Conservation (phyloP, 2,113 vertebrate genomes). For the Ancistrus triradiatus region DNA sequence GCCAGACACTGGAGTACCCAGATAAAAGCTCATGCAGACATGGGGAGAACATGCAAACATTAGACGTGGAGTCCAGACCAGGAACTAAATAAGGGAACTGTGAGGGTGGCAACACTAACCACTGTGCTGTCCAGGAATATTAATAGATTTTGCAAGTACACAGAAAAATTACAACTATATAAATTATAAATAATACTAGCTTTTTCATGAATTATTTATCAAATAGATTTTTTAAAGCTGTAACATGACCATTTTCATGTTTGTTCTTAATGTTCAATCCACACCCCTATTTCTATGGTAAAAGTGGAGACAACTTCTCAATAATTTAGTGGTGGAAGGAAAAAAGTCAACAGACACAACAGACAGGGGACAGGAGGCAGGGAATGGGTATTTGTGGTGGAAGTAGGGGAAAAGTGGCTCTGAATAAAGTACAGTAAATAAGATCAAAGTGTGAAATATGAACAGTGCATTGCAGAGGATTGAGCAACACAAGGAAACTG, state of each 20-base stretch:
- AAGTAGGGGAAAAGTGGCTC: neutral
- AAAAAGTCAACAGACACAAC: slow-evolving; percentile 53
- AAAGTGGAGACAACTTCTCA: slow-evolving; percentile 57
- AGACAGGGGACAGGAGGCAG: slow-evolving; percentile 18
- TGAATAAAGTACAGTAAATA: neutral
- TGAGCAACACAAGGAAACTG: neutral
- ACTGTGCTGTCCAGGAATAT: too few relatives aligned
- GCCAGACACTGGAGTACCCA: too few relatives aligned
- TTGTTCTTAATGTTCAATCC: neutral
- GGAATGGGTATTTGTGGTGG: slow-evolving; percentile 41
- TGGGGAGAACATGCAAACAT: too few relatives aligned
- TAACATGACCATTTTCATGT: neutral
- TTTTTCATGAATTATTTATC: too few relatives aligned
- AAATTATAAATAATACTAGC: too few relatives aligned
- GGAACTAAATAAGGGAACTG: too few relatives aligned
- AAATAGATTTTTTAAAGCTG: too few relatives aligned
- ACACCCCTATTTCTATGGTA: slow-evolving; percentile 24
- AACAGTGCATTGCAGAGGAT: neutral
- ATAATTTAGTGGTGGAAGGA: slow-evolving; percentile 58
- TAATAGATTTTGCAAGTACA: too few relatives aligned
- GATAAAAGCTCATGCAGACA: too few relatives aligned
- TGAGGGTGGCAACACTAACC: too few relatives aligned
- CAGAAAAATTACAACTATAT: too few relatives aligned
- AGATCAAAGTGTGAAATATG: neutral
- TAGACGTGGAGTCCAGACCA: too few relatives aligned